Base-by-base conservation (phyloP, 1,140 invertebrate genomes). In the Aleiodes sp. region DNA sequence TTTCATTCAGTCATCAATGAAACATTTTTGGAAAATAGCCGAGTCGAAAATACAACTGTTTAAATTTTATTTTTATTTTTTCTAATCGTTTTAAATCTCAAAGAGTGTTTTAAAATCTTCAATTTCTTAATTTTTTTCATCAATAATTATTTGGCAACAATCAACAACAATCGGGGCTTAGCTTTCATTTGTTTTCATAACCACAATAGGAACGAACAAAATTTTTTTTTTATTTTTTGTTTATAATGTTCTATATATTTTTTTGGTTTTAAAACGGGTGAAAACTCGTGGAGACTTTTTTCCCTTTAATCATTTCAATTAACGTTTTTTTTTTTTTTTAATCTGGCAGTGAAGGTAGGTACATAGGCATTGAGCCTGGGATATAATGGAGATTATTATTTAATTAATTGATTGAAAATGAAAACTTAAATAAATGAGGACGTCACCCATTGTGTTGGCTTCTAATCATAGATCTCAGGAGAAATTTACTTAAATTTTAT, bases 81-180 rank as follows among this genome's bases (percentile, higher is more conserved):
- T 21, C 31, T 16, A 43, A 65, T n/a, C n/a, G n/a, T n/a, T n/a
- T n/a, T n/a, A 29, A 43, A 24, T 19, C 60, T 26, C 16, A n/a
- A n/a, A n/a, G n/a, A n/a, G n/a, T 41, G 9, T n/a, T 21, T 57
- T 56, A 19, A 57, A 56, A 70, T 68, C 35, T 59, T 70, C 68
- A 66, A 63, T n/a, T n/a, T n/a, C n/a, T n/a, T n/a, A 68, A 69
- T 61, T 61, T 62, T 72, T 70, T 74, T 39, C 64, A 72, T 77
- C 63, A 74, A 75, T 76, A 70, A 74, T 77, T 82, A 80, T 84
- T 86, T 86, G 84, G 83, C 84, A 86, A 86, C 83, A 83, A 85
- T 85, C 78, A 85, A 86, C 80, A 85, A 84, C 82, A 81, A 85
- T 79, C 75, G 73, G 78, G 78, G 79, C 79, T 78, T 35, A 26